Percentiles rank a stretch among this genome's conserved stretches.
Evolutionary conservation across 2,113 vertebrate genomes (phyloP).

Genomic region (Ameiurus melas): DNA sequence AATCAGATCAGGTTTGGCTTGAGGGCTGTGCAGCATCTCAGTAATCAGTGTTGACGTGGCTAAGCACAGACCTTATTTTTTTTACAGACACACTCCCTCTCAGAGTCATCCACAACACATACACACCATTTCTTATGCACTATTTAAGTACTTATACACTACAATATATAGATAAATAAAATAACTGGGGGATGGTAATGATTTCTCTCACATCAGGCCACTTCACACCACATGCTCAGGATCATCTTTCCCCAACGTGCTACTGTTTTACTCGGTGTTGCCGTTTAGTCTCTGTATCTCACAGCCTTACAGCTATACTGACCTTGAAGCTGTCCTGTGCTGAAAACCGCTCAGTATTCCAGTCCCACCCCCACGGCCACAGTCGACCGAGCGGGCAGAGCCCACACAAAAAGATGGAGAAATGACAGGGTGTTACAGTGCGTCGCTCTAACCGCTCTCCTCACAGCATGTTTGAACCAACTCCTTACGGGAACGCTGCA

Average conservation of each 20-base stretch:
- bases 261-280: not conserved
- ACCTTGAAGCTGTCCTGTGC: constrained; percentile 34
- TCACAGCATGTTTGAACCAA: not conserved
- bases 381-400: not conserved
- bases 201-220: not conserved
- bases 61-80: constrained; percentile 34
- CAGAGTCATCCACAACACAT: not conserved
- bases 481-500: constrained; percentile 8
- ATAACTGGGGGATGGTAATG: too few species aligned
- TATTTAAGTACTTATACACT: not conserved
- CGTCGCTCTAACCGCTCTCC: not conserved
- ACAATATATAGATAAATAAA: not conserved
- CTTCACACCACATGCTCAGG: not conserved
- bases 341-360: constrained; percentile 6
- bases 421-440: not conserved
- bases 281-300: not conserved
- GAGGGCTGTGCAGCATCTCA: not conserved
- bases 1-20: constrained; percentile 45
- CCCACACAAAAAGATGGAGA: not conserved
- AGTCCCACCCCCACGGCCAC: not conserved
- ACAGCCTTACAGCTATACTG: not conserved
- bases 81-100: not conserved
- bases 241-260: not conserved
- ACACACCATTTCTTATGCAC: not conserved
- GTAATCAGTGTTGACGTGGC: constrained; percentile 33